Percentiles rank a stretch among this genome's conserved stretches.
Evolutionary conservation across 2,113 vertebrate species (phyloP).

Genomic region (Stigmatopora argus): DNA sequence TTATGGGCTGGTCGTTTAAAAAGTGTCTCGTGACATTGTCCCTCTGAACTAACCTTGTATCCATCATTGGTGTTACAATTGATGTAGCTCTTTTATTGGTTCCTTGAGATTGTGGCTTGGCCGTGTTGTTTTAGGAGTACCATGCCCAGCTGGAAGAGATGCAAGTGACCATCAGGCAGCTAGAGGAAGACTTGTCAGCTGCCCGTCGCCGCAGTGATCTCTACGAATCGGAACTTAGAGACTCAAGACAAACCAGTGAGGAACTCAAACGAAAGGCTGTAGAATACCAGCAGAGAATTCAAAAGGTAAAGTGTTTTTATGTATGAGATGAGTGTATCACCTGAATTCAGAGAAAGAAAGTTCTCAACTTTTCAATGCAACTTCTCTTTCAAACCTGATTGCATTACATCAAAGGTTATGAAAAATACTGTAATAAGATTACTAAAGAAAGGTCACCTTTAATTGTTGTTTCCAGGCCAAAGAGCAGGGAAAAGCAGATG

Average conservation of each 20-base stretch:
- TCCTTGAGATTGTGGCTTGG: not conserved
- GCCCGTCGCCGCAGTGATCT: slow-evolving; percentile 93
- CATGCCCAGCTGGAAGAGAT: slow-evolving; percentile 98
- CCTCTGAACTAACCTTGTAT: not conserved
- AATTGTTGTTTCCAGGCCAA: slow-evolving; percentile 75
- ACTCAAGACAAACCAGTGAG: slow-evolving; percentile 90
- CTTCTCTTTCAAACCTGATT: too few relatives aligned
- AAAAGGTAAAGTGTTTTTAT: slow-evolving; percentile 82
- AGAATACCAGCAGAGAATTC: slow-evolving; percentile 91
- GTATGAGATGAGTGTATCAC: too few relatives aligned
- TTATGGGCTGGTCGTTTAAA: too few relatives aligned
- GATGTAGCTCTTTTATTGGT: not conserved
- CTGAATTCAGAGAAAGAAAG: too few relatives aligned
- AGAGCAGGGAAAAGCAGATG: slow-evolving; percentile 91
- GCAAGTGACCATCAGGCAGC: slow-evolving; percentile 92
- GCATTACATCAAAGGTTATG: too few relatives aligned
- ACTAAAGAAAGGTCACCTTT: slow-evolving; percentile 1
- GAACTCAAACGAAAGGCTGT: slow-evolving; percentile 93
- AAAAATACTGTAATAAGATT: too few relatives aligned
- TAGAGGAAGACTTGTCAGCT: slow-evolving; percentile 94
- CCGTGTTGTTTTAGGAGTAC: slow-evolving; percentile 77
- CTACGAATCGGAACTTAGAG: slow-evolving; percentile 88
- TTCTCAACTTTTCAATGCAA: too few relatives aligned
- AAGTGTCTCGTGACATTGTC: not conserved
- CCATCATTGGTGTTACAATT: not conserved